Percentiles rank a stretch among this genome's conserved stretches.
Evolutionary conservation across 1,140 invertebrate species (phyloP).

Genomic region (Scaptomyza montana): DNA sequence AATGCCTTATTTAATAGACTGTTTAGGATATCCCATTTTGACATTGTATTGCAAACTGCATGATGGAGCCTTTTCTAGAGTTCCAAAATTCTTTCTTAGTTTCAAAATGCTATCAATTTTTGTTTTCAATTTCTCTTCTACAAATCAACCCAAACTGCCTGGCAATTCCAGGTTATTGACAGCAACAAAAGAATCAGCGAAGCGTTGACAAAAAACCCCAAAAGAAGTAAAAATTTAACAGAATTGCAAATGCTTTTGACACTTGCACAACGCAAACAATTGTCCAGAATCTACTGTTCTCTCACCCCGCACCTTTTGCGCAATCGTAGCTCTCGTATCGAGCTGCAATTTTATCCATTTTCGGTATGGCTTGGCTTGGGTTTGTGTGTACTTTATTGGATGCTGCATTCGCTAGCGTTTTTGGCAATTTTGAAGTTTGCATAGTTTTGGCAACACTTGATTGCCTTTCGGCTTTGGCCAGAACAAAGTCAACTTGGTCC

Average conservation of each 20-base stretch:
- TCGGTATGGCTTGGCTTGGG: constrained; percentile 23
- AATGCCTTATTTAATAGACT: no score
- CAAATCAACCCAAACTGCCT: neutral
- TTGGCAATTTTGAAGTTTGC: constrained; percentile 73
- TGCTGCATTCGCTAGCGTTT: constrained; percentile 27
- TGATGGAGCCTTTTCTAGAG: no score
- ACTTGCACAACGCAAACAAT: constrained; percentile 81
- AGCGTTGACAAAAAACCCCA: constrained; percentile 45
- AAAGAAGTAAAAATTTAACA: constrained; percentile 77
- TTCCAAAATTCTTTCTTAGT: no score
- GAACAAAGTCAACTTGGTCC: constrained; percentile 30
- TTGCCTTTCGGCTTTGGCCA: constrained; percentile 67
- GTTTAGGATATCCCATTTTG: no score
- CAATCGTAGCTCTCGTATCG: neutral
- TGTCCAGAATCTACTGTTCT: constrained; percentile 56
- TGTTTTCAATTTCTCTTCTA: no score
- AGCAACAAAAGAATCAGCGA: constrained; percentile 39
- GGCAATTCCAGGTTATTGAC: constrained; percentile 33
- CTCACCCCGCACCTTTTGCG: constrained; percentile 28
- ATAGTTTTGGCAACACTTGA: constrained; percentile 76
- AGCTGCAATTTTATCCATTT: constrained; percentile 5
- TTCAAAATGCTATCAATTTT: no score
- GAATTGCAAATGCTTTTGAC: constrained; percentile 82
- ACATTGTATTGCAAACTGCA: no score
- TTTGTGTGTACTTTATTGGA: constrained; percentile 33